Evolutionary conservation across 2,797 vertebrate genomes (phyloP), one percentile per base, ranked within the genome.

Genomic region (Pogonophryne albipinna): DNA sequence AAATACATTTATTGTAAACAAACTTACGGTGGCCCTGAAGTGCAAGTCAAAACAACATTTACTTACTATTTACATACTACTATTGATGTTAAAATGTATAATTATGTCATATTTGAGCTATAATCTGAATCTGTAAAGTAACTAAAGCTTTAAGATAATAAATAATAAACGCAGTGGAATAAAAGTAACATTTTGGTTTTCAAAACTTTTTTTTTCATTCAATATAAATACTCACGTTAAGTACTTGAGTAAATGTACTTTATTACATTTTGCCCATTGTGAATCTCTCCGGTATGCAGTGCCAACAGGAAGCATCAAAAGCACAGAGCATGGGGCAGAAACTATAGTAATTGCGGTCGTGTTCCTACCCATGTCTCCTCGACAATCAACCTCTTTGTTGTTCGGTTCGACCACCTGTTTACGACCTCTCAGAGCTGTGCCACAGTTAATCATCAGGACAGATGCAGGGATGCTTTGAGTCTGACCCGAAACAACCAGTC

Each of bases 401-500:
- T 65, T 50, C 8, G 15, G 4, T 63, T 8, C 34, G 14, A 70
- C 56, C 51, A 20, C 1, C 49, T 49, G 19, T 7, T 66, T 19
- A 61, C 7, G 61, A 0, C 1, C 57, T 63, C 10, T 17, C 31
- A n/a, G 34, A 16, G 15, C 17, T 60, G 34, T n/a, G 20, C 51
- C 72, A n/a, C 17, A 63, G 0, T 49, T 19, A 16, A 50, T 45
- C n/a, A 31, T 0, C 4, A 61, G 27, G n/a, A 60, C 50, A 61
- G 42, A 42, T n/a, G 1, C 17, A 31, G 44, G 17, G 4, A 47
- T 16, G 5, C 20, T 19, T 38, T 15, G 44, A 20, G 44, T 49
- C 20, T 55, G 15, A 58, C 16, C 63, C 17, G 0, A 10, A 68
- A 38, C 31, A 31, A 53, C 86, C 89, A 85, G 61, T 2, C 45